Evolutionary conservation across 2,888 invertebrate genomes (phyloP).

Genomic region (Timema cristinae): DNA sequence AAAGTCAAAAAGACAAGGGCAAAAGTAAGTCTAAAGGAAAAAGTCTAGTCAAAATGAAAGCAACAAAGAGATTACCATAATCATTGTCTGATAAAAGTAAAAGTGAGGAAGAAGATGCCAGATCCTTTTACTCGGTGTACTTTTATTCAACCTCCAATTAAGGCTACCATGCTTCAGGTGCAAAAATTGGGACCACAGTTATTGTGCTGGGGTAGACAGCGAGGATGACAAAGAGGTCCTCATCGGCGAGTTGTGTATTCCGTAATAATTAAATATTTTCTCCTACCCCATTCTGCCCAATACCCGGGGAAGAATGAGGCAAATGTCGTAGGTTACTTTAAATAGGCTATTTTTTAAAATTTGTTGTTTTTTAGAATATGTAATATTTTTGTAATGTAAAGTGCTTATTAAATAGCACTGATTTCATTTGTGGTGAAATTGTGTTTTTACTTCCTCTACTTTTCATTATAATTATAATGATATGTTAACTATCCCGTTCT

Average conservation of each 20-base stretch:
- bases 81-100: not conserved
- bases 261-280: not conserved
- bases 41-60: too few relatives aligned
- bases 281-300: constrained; percentile 7
- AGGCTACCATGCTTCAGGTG: constrained; percentile 20
- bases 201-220: constrained; percentile 24
- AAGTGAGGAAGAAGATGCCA: constrained; percentile 4
- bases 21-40: too few relatives aligned
- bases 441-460: not conserved
- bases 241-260: not conserved
- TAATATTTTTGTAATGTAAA: not conserved
- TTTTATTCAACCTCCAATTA: constrained; percentile 23
- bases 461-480: not conserved
- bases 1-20: not conserved
- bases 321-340: not conserved
- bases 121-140: constrained; percentile 18
- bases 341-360: too few relatives aligned
- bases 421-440: not conserved
- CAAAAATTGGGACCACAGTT: constrained; percentile 24
- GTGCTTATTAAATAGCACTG: not conserved
- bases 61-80: not conserved
- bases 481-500: not conserved
- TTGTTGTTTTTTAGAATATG: not conserved
- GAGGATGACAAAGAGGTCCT: constrained; percentile 23
- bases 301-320: not conserved